Evolutionary conservation across 2,888 invertebrate genomes (phyloP).

Genomic region (Lithophane socia): DNA sequence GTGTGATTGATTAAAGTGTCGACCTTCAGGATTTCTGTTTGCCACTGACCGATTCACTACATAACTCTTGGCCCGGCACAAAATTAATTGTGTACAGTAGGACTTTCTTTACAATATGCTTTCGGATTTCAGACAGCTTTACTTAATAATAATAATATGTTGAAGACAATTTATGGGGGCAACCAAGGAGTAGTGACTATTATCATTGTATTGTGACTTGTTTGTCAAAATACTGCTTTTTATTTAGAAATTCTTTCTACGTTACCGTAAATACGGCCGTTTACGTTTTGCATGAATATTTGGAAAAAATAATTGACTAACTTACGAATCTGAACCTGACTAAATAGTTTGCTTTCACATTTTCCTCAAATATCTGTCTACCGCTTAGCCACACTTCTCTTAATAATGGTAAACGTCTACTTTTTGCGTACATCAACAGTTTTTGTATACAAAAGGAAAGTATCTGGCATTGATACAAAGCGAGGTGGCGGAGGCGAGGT

Average conservation of each 20-base stretch:
- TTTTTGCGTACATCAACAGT: constrained; percentile 56
- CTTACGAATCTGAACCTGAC: neutral
- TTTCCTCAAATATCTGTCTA: constrained; percentile 8
- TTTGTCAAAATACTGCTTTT: neutral
- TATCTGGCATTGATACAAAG: constrained; percentile 79
- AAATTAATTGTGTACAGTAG: constrained; percentile 53
- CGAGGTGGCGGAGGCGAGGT: constrained; percentile 80
- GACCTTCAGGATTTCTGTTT: constrained; percentile 74
- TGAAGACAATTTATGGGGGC: constrained; percentile 14
- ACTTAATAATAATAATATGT: constrained; percentile 18
- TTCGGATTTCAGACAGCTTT: constrained; percentile 34
- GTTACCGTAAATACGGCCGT: neutral
- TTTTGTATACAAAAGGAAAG: constrained; percentile 73
- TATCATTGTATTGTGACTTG: neutral
- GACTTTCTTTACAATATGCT: constrained; percentile 37
- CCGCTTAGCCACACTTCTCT: constrained; percentile 12
- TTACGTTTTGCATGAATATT: neutral
- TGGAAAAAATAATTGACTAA: neutral
- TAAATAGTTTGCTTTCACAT: neutral
- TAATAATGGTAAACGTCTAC: constrained; percentile 20
- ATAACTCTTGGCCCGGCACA: constrained; percentile 52
- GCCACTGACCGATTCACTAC: constrained; percentile 64
- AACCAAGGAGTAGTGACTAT: neutral
- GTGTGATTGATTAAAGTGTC: constrained; percentile 85
- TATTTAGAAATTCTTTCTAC: neutral